A percentile compares a stretch with the other conserved stretches of the same genome.
Evolutionary conservation across 2,888 invertebrate species (phyloP).

Genomic region (Cheilosia impressa): DNA sequence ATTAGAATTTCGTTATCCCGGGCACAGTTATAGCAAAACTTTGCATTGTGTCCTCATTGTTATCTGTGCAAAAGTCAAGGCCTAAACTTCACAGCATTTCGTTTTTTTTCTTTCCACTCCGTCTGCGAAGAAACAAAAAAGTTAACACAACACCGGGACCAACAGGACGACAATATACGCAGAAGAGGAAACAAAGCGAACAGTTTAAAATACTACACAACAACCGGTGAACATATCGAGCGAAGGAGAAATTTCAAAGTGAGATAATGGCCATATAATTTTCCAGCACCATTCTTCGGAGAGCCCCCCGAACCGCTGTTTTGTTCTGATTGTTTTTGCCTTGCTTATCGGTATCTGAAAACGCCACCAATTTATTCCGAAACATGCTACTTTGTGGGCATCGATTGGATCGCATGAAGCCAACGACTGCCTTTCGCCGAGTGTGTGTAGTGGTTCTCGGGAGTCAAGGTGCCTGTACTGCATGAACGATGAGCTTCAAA

Average conservation of each 20-base stretch:
- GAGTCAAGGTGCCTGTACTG: neutral
- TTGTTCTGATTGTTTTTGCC: conserved; percentile 70
- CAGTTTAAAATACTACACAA: conserved; percentile 43
- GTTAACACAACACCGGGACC: conserved; percentile 26
- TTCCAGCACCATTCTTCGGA: conserved; percentile 56
- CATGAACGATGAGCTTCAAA: conserved; percentile 39
- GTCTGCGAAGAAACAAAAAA: conserved; percentile 22
- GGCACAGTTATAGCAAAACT: conserved; percentile 36
- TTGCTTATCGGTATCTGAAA: conserved; percentile 74
- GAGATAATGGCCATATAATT: conserved; percentile 71
- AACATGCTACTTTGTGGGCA: conserved; percentile 75
- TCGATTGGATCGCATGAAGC: conserved; percentile 71
- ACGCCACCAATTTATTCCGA: conserved; percentile 75
- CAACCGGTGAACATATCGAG: conserved; percentile 51
- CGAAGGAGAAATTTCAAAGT: conserved; percentile 65
- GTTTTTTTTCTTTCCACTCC: conserved; percentile 5
- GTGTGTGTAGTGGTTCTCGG: conserved; percentile 41
- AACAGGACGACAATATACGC: conserved; percentile 29
- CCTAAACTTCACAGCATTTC: conserved; percentile 39
- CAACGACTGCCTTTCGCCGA: conserved; percentile 39
- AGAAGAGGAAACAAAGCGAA: conserved; percentile 23
- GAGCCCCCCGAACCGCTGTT: conserved; percentile 35
- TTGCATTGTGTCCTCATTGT: conserved; percentile 61
- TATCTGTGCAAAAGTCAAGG: conserved; percentile 57
- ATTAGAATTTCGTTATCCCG: conserved; percentile 53